A percentile compares a stretch with the other conserved stretches of the same genome.
These are phyloP conservation scores for Siderastrea siderea DNA, from an alignment of 92 coral and sea anemone genomes.

Conservation along the genomic window DNA sequence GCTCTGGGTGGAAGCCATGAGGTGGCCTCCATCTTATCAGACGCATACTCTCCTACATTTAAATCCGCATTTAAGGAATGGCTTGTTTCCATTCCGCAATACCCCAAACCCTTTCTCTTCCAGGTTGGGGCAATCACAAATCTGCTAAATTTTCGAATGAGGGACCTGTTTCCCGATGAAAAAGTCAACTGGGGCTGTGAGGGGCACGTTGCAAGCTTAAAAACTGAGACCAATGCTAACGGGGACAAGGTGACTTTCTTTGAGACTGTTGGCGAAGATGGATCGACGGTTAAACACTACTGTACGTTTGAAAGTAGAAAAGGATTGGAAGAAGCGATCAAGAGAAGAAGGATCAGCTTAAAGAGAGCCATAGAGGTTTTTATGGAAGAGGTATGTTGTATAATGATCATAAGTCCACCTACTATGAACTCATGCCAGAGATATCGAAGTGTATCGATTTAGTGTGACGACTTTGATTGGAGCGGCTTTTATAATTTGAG, in stretches of 20 bases:
- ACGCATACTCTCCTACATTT: conserved; percentile 66
- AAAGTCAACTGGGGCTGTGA: conserved; percentile 72
- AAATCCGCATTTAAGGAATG: conserved; percentile 62
- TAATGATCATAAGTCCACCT: too few species aligned
- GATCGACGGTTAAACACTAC: conserved; percentile 27
- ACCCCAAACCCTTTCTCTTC: conserved; percentile 72
- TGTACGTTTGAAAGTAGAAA: conserved; percentile 52
- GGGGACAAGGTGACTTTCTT: conserved; percentile 41
- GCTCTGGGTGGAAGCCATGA: conserved; percentile 66
- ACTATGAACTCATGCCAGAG: too few species aligned
- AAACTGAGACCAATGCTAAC: conserved; percentile 29
- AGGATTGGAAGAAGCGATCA: conserved; percentile 51
- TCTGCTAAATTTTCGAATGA: conserved; percentile 56
- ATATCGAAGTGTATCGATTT: too few species aligned
- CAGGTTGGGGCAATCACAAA: conserved; percentile 37
- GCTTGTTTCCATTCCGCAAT: conserved; percentile 57
- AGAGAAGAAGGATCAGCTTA: conserved; percentile 59
- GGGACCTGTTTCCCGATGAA: conserved; percentile 64
- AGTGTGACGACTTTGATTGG: too few species aligned
- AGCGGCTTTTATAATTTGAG: too few species aligned
- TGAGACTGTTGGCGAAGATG: background rate
- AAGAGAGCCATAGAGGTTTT: conserved; percentile 66
- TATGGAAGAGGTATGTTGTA: conserved; percentile 56
- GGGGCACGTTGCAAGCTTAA: conserved; percentile 35
- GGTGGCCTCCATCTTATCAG: conserved; percentile 65